Base-by-base conservation (phyloP, 1,140 invertebrate genomes). In the Hyposmocoma kahamanoa region DNA sequence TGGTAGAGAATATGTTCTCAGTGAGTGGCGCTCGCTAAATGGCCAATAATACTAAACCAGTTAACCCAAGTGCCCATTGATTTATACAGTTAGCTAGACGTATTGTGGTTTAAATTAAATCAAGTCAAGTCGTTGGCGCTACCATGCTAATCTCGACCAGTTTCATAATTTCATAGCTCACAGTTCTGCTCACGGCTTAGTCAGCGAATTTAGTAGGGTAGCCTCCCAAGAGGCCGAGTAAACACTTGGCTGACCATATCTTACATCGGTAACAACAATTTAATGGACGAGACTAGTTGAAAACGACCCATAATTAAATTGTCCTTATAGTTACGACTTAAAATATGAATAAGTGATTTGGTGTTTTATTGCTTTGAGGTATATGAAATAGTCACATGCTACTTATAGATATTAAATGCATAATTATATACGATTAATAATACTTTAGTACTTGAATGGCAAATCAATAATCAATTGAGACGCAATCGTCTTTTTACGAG, bases 121-220 rank as follows among this genome's bases (percentile, higher is more conserved):
- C 72, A 67, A 43, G 63, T 70, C 67, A 57, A 72, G 32, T 2
- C 47, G 53, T 55, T 54, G 47, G 48, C 50, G 50, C 48, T 47
- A 44, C 57, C 61, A 65, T 62, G 68, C 71, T 73, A 80, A 78
- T 80, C 76, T 67, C 60, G 39, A 72, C 41, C 46, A 60, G 67
- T 64, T 71, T 78, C 72, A 82, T 82, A 80, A 82, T 76, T 80
- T 80, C 74, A 73, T 80, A 80, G 78, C 71, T 77, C 80, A 78
- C 79, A 70, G 65, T 66, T 52, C 56, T 64, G 56, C 58, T 72
- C 56, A 54, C 55, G 50, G 66, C 74, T 72, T 83, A 83, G 68
- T 71, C 67, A 49, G 52, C 54, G 63, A 73, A 67, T 80, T 80
- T 78, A 78, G 69, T 70, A 62, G 55, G 63, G 57, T 57, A 53